Evolutionary conservation across 2,113 vertebrate genomes (phyloP).

Genomic region (rabbit (Oryctolagus cuniculus)): DNA sequence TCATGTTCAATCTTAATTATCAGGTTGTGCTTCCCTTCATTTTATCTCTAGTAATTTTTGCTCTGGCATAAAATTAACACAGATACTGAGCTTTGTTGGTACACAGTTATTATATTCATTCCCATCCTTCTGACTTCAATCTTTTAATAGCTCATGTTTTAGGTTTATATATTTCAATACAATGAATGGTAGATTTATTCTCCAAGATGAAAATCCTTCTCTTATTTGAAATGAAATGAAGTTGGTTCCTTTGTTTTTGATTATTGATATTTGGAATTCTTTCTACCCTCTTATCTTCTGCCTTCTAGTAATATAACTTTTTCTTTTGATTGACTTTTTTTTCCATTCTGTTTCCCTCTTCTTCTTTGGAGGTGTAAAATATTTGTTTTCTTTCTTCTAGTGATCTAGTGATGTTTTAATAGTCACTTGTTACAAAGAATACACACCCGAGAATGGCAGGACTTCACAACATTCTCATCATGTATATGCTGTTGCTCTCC

Average conservation of each 20-base stretch:
- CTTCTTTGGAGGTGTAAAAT: neutral
- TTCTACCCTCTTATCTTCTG: conserved; percentile 11
- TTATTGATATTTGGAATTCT: neutral
- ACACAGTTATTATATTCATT: neutral
- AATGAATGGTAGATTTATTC: neutral
- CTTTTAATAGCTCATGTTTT: neutral
- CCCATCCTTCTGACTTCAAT: neutral
- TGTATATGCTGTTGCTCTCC: neutral
- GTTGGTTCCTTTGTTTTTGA: neutral
- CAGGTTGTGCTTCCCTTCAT: neutral
- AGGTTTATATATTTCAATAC: conserved; percentile 22
- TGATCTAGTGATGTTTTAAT: neutral
- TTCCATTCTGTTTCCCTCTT: neutral
- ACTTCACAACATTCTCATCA: neutral
- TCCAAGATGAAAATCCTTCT: neutral
- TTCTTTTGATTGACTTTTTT: neutral
- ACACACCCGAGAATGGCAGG: neutral
- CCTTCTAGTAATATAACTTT: neutral
- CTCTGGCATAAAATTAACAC: neutral
- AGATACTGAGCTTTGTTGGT: neutral
- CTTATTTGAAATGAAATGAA: neutral
- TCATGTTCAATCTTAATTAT: neutral
- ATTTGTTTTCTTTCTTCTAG: conserved; percentile 1
- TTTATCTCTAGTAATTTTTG: neutral
- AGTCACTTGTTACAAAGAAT: neutral